Base-by-base conservation (phyloP, 2,113 vertebrate genomes). In the Phyllostomus discolor region DNA sequence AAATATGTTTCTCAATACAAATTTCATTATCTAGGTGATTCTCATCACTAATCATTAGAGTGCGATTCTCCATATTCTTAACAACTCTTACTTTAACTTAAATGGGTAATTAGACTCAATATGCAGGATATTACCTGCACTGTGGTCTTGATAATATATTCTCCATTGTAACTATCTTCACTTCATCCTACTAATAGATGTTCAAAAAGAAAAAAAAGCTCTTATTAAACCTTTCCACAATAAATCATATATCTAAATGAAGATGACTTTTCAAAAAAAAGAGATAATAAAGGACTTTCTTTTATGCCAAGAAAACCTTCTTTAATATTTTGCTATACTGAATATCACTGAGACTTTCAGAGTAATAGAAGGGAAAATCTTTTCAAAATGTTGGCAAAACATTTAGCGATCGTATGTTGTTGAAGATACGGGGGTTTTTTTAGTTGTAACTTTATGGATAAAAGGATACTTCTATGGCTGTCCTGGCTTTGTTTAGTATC, bases 21-120 rank as follows among this genome's bases (percentile, higher is more conserved):
- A 96, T 98, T 99, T 98, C 98, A 99, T 99, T 99, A 99, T 98
- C 98, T 98, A 98, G 98, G 98, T 98, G 98, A 98, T 98, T 98
- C 98, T 98, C 98, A 98, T 98, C 98, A 98, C 98, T 98, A 98
- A 98, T 99, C 98, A 98, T 98, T 98, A 98, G 94, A 98, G 97
- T 98, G 97, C 96, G 95, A 98, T 98, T 98, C 98, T 98, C 98
- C 98, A 98, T 97, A 98, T 98, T 98, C 98, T 98, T 98, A 99
- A 98, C 98, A 99, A 98, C 98, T 98, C 97, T 98, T 98, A 98
- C 98, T 98, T 98, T 98, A 98, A 98, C 98, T 98, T 98, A 98
- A 99, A 98, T 99, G 98, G 98, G 97, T 99, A 98, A 99, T 99
- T 98, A 98, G 98, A 98, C 97, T 99, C 98, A 98, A 98, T 98